A percentile compares a stretch with the other conserved stretches of the same genome.
Conservation (phyloP, 2,113 vertebrate genomes). For the human (Homo sapiens) region GRCh38 chr4:23565001-23565500, state of each 20-base stretch:
- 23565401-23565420: background rate
- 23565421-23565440: too few species aligned
- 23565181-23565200: background rate
- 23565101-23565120: background rate
- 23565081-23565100: background rate
- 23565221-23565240: background rate
- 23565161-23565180: background rate
- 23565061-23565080: background rate
- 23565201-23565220: background rate
- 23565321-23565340: background rate
- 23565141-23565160: background rate
- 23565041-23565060: background rate
- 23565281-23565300: background rate
- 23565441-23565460: too few species aligned
- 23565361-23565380: background rate
- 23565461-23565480: too few species aligned
- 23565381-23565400: background rate
- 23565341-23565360: background rate
- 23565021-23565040: background rate
- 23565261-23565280: background rate
- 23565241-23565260: background rate
- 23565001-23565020: background rate
- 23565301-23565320: background rate
- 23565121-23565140: background rate
- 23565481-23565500: too few species aligned